Base-by-base conservation (phyloP, 1,140 invertebrate species). In the Brachionus asplanchnoidis region DNA sequence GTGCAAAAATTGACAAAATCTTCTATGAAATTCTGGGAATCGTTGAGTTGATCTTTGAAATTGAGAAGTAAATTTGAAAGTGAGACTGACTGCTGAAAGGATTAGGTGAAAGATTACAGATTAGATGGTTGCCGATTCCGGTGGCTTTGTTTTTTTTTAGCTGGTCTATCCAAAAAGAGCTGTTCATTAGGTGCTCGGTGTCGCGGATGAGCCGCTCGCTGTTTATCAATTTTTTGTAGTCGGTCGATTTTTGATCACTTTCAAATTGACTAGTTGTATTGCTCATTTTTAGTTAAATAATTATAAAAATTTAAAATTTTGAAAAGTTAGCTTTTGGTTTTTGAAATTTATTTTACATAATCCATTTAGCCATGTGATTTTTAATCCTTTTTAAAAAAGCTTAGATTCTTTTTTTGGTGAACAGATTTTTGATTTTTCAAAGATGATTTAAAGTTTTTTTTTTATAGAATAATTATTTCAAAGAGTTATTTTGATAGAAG, bases 1-100 rank as follows among this genome's bases (percentile, higher is more conserved):
- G 46, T 26, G 50, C 73, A 77, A 77, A 50, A 77, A 44, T 50
- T 17, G 12, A 77, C 46, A 77, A 77, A 77, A 50, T 77, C 73
- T 8, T 1, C 20, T 20, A 77, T 4, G 17, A 77, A 77, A 50
- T 77, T 46, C 50, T 77, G 73, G 4, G 73, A 77, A 14, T 77
- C 73, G 26, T 77, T 77, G 20, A 77, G 26, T 50, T 77, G 42
- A 50, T 50, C 73, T 77, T 23, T 12, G 50, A 20, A 12, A 28
- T n/a, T 28, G n/a, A n/a, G n/a, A n/a, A n/a, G n/a, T n/a, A n/a
- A n/a, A n/a, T n/a, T n/a, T n/a, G 9, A 36, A 36, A 23, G 9
- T 40, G 32, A 77, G 50, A 77, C 32, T 36, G 17, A n/a, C 3
- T 42, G 9, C 7, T 7, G 3, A 73, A n/a, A 42, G 12, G 20